Evolutionary conservation across 2,888 invertebrate species (phyloP).

Genomic region (Acanthosepion lycidas): DNA sequence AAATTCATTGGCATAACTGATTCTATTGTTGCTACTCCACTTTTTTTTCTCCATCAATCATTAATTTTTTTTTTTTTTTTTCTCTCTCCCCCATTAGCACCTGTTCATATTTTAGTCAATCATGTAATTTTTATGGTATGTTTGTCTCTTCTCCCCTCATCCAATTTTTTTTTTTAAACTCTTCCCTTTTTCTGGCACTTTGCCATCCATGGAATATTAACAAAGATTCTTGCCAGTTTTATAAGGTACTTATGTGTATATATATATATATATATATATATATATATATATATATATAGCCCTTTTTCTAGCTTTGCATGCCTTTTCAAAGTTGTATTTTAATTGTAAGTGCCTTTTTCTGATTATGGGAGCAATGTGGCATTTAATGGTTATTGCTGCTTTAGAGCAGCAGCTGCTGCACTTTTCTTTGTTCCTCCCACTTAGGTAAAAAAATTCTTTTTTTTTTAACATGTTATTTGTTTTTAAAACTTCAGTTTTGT

Average conservation of each 20-base stretch:
- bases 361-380: slow-evolving; percentile 43
- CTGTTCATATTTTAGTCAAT: not conserved
- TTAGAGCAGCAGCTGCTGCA: not conserved
- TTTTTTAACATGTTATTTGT: no score
- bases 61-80: not conserved
- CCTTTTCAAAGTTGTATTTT: not conserved
- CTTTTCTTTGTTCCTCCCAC: not conserved
- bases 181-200: not conserved
- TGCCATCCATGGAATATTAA: slow-evolving; percentile 41
- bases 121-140: slow-evolving; percentile 34
- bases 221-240: slow-evolving; percentile 35
- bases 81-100: no score
- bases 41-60: not conserved
- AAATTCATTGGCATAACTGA: not conserved
- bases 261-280: no score
- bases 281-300: no score
- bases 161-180: not conserved
- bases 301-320: not conserved
- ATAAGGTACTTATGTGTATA: not conserved
- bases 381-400: not conserved
- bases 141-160: not conserved
- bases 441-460: no score
- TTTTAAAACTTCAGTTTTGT: no score
- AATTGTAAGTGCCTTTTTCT: slow-evolving; percentile 45
- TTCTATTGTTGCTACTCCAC: not conserved